Evolutionary conservation across 1,140 invertebrate species (phyloP).

Genomic region (Venturia canescens): DNA sequence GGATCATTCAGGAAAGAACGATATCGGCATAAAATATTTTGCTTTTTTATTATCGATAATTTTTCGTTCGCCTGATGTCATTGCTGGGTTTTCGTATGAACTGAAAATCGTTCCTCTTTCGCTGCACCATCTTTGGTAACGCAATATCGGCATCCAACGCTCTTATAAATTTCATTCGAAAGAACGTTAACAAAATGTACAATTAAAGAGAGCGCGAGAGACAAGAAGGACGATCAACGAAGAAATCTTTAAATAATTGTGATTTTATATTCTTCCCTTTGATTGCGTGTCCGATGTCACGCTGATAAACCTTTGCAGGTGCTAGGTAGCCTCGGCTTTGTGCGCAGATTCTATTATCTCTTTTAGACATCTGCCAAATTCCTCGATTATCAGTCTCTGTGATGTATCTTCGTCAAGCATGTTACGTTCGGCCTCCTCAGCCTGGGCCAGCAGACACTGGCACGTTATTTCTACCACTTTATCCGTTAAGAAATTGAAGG

Average conservation of each 20-base stretch:
- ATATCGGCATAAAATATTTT: background rate
- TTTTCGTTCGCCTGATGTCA: no score
- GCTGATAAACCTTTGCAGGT: constrained; percentile 39
- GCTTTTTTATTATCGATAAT: no score
- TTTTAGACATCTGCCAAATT: constrained; percentile 95
- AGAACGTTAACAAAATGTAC: background rate
- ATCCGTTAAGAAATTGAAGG: constrained; percentile 92
- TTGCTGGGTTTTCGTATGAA: background rate
- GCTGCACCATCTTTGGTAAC: background rate
- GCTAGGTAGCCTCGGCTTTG: constrained; percentile 79
- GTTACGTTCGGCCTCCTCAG: constrained; percentile 87
- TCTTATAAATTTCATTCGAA: background rate
- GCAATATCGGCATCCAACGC: constrained; percentile 2
- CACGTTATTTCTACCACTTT: constrained; percentile 97
- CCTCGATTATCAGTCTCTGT: constrained; percentile 93
- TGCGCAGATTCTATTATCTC: constrained; percentile 91
- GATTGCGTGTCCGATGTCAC: constrained; percentile 7
- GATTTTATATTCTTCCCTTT: background rate
- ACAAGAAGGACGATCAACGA: background rate
- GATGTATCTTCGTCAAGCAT: constrained; percentile 84
- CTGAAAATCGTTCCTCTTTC: background rate
- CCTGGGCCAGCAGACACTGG: constrained; percentile 95
- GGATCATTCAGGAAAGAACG: background rate
- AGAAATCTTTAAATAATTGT: background rate
- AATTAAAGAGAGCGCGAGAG: background rate